Conservation (phyloP, 2,113 vertebrate species). For the Phalacrocorax pelagicus region DNA sequence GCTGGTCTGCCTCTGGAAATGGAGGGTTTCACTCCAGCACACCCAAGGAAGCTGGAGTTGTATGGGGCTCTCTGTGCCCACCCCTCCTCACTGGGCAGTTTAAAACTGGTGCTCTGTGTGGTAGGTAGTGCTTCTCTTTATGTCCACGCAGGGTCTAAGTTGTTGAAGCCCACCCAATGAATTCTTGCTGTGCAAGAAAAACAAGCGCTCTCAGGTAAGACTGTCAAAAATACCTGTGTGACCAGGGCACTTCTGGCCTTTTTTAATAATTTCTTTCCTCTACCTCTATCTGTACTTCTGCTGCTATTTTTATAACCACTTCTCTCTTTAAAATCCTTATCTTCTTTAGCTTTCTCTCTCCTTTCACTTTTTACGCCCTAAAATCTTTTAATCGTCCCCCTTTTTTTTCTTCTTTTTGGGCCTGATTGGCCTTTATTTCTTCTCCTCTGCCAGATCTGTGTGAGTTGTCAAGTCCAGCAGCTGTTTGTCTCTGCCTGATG, state of each 20-base stretch:
- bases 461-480: conserved; percentile 70
- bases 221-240: background rate
- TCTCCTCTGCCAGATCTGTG: conserved; percentile 71
- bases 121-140: background rate
- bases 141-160: accelerated
- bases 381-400: conserved; percentile 67
- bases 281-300: background rate
- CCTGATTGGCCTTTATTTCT: conserved; percentile 62
- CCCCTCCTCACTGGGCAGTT: accelerated
- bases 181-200: background rate
- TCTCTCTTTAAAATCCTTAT: conserved; percentile 29
- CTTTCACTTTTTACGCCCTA: conserved; percentile 33
- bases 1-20: background rate
- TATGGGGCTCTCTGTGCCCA: background rate
- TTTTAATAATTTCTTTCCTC: background rate
- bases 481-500: conserved; percentile 69
- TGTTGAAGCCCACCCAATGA: background rate
- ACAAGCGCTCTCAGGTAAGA: background rate
- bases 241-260: background rate
- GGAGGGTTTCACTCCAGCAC: accelerated
- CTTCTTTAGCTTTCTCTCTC: conserved; percentile 7
- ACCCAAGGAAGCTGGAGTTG: accelerated
- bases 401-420: background rate
- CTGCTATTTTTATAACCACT: conserved; percentile 22
- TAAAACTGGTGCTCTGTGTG: background rate